Evolutionary conservation across 1,140 invertebrate genomes (phyloP).

Genomic region (Eumaeus atala): DNA sequence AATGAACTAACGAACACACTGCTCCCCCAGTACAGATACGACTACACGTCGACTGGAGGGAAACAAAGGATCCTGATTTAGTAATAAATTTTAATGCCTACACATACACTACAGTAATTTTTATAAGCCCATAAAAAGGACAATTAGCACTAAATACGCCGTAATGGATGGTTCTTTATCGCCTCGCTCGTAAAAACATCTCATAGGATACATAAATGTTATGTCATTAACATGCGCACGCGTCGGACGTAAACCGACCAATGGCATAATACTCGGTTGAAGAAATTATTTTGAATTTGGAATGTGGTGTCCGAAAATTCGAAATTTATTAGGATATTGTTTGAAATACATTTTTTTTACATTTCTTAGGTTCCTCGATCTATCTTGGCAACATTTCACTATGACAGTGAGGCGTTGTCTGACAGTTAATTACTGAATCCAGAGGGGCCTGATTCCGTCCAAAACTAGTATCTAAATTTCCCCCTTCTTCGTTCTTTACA

Average conservation of each 20-base stretch:
- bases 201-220: constrained; percentile 35
- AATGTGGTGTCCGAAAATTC: neutral
- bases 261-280: neutral
- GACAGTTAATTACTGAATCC: too few species aligned
- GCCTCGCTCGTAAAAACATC: constrained; percentile 30
- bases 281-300: neutral
- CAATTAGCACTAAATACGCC: constrained; percentile 56
- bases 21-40: too few species aligned
- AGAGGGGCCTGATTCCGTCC: too few species aligned
- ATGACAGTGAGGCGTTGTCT: too few species aligned
- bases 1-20: too few species aligned
- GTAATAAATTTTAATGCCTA: constrained; percentile 21
- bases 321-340: too few species aligned
- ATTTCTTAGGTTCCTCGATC: too few species aligned
- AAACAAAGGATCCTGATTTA: constrained; percentile 1
- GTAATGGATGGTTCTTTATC: constrained; percentile 44
- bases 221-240: constrained; percentile 52
- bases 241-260: constrained; percentile 38
- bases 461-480: too few species aligned
- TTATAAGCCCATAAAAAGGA: constrained; percentile 39
- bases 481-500: too few species aligned
- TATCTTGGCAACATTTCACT: too few species aligned
- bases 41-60: too few species aligned
- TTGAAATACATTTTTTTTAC: too few species aligned
- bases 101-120: constrained; percentile 30